Base-by-base conservation (phyloP, 2,888 invertebrate species). In the Cryptus armator region DNA sequence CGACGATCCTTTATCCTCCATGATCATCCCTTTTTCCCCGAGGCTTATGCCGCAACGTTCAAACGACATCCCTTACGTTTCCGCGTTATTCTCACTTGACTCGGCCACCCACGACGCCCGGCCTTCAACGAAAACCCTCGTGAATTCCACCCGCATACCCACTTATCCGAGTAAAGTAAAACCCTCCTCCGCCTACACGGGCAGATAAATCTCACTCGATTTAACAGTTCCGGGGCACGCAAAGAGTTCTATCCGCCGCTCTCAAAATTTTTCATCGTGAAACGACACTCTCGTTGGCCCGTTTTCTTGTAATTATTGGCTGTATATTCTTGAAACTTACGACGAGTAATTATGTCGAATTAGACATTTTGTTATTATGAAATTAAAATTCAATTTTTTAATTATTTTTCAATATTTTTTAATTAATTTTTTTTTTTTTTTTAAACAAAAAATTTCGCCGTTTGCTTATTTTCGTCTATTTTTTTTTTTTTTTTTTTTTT, bases 111-210 rank as follows among this genome's bases (percentile, higher is more conserved):
- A 48, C 48, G 44, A 75, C 66, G 29, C 32, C 64, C 53, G 19
- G 48, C 64, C 44, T 37, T 37, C 37, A 9, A 37, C 64, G 9
- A 66, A 14, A 79, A 71, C 46, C 51, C 75, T 44, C 75, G 66
- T 81, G 74, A 82, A 79, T 85, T 82, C 79, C 78, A 72, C 78
- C 82, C 85, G 82, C 71, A 82, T 82, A 48, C 71, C 29, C 75
- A 59, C 79, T 76, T 66, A 72, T 79, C 75, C 75, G 16, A 62
- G 12, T 59, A 70, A 75, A 71, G 70, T 78, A 76, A 82, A 85
- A 71, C 66, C 48, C 59, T 14, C 12, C 29, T 19, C 56, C 56
- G 16, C 56, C 19, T 10, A 19, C 56, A 4, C 16, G 56, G 48
- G 29, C 67, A 71, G 82, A 85, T 82, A 85, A 85, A 85, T 72